Conservation (phyloP, 2,888 invertebrate species). For the Sarcophaga caerulescens region DNA sequence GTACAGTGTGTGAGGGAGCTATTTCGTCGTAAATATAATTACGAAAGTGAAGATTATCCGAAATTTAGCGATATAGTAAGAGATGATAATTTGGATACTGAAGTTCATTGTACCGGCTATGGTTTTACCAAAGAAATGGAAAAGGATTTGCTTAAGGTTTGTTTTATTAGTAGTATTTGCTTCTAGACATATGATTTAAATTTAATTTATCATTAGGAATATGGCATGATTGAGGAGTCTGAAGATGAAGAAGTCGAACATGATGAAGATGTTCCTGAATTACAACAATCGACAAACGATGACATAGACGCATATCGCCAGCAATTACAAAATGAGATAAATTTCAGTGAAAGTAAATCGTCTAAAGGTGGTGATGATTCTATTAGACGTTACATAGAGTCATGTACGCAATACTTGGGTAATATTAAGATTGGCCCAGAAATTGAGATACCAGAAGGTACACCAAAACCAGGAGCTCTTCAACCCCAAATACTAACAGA, state of each 20-base stretch:
- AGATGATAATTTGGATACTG: constrained; percentile 91
- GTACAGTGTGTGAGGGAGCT: constrained; percentile 95
- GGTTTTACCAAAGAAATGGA: constrained; percentile 93
- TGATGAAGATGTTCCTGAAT: constrained; percentile 70
- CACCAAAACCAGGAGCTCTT: background rate
- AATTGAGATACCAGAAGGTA: constrained; percentile 49
- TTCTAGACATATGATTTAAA: too few species aligned
- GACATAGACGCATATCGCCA: constrained; percentile 79
- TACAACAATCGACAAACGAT: constrained; percentile 71
- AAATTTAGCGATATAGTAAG: constrained; percentile 89
- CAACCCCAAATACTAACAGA: constrained; percentile 43
- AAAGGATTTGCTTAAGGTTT: constrained; percentile 85
- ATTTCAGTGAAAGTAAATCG: constrained; percentile 81
- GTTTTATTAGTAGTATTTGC: background rate
- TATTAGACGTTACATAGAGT: constrained; percentile 80
- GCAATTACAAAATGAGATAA: constrained; percentile 79
- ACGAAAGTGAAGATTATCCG: constrained; percentile 92
- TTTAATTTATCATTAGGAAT: constrained; percentile 76
- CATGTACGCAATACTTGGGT: constrained; percentile 78
- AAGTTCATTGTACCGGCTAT: constrained; percentile 95
- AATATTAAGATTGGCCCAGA: constrained; percentile 73
- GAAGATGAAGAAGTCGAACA: constrained; percentile 76
- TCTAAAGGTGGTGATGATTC: constrained; percentile 81
- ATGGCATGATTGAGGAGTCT: constrained; percentile 82
- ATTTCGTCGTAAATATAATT: constrained; percentile 94